These are phyloP conservation scores for Odocoileus hemionus DNA, from an alignment of 2,113 vertebrate species.

Conservation along the genomic window DNA sequence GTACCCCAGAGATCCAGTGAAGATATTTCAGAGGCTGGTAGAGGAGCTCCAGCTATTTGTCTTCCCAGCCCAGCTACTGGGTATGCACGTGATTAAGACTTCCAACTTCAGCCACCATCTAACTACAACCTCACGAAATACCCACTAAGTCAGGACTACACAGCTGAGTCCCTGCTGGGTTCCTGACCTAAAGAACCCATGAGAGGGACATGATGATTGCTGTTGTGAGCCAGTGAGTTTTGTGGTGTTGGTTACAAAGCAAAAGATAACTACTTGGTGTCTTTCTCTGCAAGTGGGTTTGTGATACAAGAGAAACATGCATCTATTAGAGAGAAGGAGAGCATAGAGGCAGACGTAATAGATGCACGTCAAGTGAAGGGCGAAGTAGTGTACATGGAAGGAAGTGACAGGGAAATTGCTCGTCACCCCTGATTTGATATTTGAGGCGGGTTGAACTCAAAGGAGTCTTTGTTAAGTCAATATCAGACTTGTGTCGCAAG, in stretches of 20 bases:
- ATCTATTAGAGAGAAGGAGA: not conserved
- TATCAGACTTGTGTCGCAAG: not conserved
- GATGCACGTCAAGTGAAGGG: not conserved
- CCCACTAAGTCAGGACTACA: not conserved
- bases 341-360: not conserved
- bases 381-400: not conserved
- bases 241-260: not conserved
- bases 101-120: not conserved
- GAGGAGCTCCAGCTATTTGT: not conserved
- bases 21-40: not conserved
- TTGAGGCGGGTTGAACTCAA: not conserved
- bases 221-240: not conserved
- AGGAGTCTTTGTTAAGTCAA: not conserved
- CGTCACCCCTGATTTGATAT: not conserved
- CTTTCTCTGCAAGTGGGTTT: not conserved
- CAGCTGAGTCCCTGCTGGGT: not conserved
- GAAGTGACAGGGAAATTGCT: not conserved
- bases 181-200: not conserved
- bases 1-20: not conserved
- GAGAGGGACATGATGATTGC: not conserved
- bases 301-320: not conserved
- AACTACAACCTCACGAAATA: not conserved
- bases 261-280: not conserved
- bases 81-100: not conserved
- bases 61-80: not conserved